Evolutionary conservation across 2,888 invertebrate species (phyloP), one percentile per base, ranked within the genome.

Genomic region (Eulithis prunata): DNA sequence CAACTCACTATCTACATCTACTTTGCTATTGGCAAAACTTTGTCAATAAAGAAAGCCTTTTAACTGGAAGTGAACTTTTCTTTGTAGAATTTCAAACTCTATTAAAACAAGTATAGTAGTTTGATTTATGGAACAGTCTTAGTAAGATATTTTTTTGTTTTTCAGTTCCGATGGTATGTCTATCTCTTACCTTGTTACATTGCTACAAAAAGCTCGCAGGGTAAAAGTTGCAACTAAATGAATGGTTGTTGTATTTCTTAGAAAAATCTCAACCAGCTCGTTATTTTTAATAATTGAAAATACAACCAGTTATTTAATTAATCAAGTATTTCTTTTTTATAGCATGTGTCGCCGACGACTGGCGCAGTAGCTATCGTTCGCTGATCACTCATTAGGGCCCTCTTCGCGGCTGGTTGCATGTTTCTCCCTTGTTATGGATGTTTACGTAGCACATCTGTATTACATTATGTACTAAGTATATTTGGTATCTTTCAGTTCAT

Each of bases 301-400:
- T 58, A 38, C 45, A 45, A 43, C 36, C 45, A 49, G 57, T 49
- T 36, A 60, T 55, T 58, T 61, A 64, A 64, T 68, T 68, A 67
- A 52, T 21, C 12, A 55, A 59, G 66, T 62, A 62, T 58, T 60
- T 36, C n/a, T 51, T 65, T 68, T 59, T 62, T 65, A 59, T 68
- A 46, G 54, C 68, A 43, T 57, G 61, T 58, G 64, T 63, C 53
- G 61, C 57, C 64, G 53, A 51, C 64, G 53, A 51, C 43, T 51
- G 58, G 14, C n/a, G 38, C 52, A 6, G 56, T 51, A 52, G 56
- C 57, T 68, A 68, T 68, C 68, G 57, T 43, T 32, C 55, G 57
- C 43, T 81, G 81, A 91, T 91, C 90, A 84, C 86, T 90, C 90
- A 90, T 91, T 90, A 90, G 88, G 81, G 78, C 75, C 71, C 75